Conservation (phyloP, 2,113 vertebrate genomes). For the Cervus canadensis region DNA sequence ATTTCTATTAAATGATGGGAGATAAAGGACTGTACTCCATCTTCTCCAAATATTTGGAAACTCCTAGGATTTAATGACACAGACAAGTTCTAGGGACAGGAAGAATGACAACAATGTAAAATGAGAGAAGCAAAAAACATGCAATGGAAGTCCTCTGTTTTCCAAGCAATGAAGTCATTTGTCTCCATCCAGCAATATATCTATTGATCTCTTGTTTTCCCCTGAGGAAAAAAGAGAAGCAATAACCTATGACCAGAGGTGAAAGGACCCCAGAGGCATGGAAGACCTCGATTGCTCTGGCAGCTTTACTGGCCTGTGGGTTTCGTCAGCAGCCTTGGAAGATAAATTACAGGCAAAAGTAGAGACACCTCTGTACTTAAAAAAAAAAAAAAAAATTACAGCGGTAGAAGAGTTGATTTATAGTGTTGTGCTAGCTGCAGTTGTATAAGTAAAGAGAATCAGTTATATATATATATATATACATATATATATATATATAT, state of each 20-base stretch:
- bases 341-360: not conserved
- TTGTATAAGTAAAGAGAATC: not conserved
- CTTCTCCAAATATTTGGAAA: slow-evolving; percentile 65
- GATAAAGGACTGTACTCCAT: slow-evolving; percentile 57
- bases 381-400: not conserved
- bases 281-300: not conserved
- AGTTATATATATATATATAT: not conserved
- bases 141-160: slow-evolving; percentile 60
- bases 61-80: slow-evolving; percentile 12
- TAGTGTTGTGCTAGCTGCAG: not conserved
- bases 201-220: slow-evolving; percentile 56
- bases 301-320: not conserved
- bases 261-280: not conserved
- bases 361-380: not conserved
- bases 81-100: slow-evolving; percentile 46
- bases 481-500: not conserved
- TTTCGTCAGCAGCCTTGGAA: not conserved
- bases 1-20: slow-evolving; percentile 48
- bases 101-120: slow-evolving; percentile 45
- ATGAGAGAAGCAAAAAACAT: slow-evolving; percentile 19
- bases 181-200: slow-evolving; percentile 55
- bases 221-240: not conserved
- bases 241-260: not conserved
- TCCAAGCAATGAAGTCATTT: slow-evolving; percentile 66
- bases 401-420: not conserved